Conservation (phyloP, 2,888 invertebrate genomes). For the Drosophila parthenogenetica region DNA sequence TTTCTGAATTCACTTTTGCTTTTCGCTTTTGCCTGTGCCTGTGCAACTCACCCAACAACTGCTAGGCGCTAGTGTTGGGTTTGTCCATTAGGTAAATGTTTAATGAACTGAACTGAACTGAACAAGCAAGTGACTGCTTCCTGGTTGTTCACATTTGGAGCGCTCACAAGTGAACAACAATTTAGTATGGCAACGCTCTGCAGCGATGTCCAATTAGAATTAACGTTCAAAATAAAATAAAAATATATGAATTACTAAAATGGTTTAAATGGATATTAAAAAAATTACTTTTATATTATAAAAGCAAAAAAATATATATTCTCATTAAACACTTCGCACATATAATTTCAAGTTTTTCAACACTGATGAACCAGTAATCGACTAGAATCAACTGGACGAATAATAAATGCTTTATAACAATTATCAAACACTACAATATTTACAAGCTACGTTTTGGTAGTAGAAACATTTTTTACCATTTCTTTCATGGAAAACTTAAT, state of each 20-base stretch:
- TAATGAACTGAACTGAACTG: constrained; percentile 37
- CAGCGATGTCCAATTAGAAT: not conserved
- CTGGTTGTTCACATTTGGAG: constrained; percentile 12
- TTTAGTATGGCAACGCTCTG: constrained; percentile 29
- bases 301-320: too few relatives aligned
- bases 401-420: too few relatives aligned
- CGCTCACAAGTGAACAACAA: constrained; percentile 13
- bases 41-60: constrained; percentile 63
- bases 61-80: constrained; percentile 55
- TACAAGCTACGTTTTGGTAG: too few relatives aligned
- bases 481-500: too few relatives aligned
- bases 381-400: constrained; percentile 25
- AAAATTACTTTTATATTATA: too few relatives aligned
- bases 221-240: not conserved
- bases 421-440: too few relatives aligned
- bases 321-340: too few relatives aligned
- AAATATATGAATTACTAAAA: too few relatives aligned
- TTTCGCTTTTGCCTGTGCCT: constrained; percentile 50
- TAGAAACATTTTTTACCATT: too few relatives aligned
- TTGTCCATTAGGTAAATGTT: constrained; percentile 45
- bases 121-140: constrained; percentile 33
- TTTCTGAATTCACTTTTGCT: constrained; percentile 58
- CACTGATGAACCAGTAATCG: constrained; percentile 39
- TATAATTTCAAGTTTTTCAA: not conserved
- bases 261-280: too few relatives aligned